Conservation (phyloP, 2,113 vertebrate genomes). For the Bos javanicus region DNA sequence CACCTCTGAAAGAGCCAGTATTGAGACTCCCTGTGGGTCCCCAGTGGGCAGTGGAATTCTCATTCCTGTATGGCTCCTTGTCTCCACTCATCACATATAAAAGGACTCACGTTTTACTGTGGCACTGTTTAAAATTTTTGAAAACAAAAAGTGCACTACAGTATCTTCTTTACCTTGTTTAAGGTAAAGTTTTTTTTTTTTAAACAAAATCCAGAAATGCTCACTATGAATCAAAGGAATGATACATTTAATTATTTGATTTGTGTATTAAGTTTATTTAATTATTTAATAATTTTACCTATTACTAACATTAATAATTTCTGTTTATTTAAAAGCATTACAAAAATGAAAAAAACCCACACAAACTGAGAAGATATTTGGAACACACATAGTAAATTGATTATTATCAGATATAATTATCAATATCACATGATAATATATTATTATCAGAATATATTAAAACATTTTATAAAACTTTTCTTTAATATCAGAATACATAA, state of each 20-base stretch:
- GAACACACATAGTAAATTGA: neutral
- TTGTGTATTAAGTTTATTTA: neutral
- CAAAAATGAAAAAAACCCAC: neutral
- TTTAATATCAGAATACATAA: neutral
- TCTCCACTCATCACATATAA: neutral
- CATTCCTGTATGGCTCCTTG: neutral
- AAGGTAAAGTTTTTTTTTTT: neutral
- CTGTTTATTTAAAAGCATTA: neutral
- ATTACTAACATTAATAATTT: neutral
- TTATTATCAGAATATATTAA: neutral
- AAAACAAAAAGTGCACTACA: neutral
- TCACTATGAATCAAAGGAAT: neutral
- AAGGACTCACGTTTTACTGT: neutral
- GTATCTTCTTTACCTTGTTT: neutral
- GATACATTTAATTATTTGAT: neutral
- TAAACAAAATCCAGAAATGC: neutral
- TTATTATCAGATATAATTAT: neutral
- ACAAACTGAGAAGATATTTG: neutral
- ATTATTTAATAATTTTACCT: neutral
- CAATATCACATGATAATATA: neutral
- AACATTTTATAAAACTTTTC: neutral
- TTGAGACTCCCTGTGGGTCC: neutral
- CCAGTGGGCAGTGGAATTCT: neutral
- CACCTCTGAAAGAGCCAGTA: fast-evolving
- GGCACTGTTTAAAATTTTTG: neutral